Evolutionary conservation across 2,888 invertebrate genomes (phyloP).

Genomic region (Sarcophaga caerulescens): DNA sequence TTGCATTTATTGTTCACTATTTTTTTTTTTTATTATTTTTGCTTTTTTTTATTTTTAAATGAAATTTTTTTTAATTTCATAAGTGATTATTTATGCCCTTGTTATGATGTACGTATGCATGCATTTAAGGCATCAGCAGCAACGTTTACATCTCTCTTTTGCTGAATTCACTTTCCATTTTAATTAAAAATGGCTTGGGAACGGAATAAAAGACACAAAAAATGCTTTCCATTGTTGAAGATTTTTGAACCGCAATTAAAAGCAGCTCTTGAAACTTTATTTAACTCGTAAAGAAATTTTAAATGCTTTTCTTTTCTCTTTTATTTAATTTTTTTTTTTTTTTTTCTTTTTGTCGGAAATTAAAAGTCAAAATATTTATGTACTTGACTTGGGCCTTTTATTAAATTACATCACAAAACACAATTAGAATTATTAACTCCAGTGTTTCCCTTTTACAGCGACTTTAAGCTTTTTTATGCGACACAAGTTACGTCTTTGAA

Average conservation of each 20-base stretch:
- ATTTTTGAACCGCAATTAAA: constrained; percentile 13
- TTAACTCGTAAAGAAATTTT: background rate
- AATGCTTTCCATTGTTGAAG: constrained; percentile 16
- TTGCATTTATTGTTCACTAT: constrained; percentile 46
- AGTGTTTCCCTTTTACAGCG: background rate
- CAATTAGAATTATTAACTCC: constrained; percentile 1
- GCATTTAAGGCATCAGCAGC: background rate
- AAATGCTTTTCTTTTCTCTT: background rate
- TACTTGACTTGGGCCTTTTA: constrained; percentile 24
- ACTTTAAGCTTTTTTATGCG: background rate
- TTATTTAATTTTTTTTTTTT: no score
- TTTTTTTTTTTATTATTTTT: constrained; percentile 32
- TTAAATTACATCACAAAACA: constrained; percentile 4
- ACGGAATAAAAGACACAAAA: constrained; percentile 19
- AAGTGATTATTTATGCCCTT: constrained; percentile 60
- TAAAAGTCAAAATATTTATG: constrained; percentile 61
- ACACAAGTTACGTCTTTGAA: background rate
- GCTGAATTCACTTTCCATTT: constrained; percentile 48
- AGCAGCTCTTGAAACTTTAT: constrained; percentile 22
- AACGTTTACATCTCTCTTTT: background rate
- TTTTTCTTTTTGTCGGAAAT: background rate
- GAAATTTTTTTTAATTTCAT: constrained; percentile 21
- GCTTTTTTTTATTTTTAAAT: background rate
- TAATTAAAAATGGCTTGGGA: constrained; percentile 40
- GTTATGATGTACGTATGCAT: constrained; percentile 13